Base-by-base conservation (phyloP, 2,113 vertebrate genomes). In the Cyprinodon tularosa region DNA sequence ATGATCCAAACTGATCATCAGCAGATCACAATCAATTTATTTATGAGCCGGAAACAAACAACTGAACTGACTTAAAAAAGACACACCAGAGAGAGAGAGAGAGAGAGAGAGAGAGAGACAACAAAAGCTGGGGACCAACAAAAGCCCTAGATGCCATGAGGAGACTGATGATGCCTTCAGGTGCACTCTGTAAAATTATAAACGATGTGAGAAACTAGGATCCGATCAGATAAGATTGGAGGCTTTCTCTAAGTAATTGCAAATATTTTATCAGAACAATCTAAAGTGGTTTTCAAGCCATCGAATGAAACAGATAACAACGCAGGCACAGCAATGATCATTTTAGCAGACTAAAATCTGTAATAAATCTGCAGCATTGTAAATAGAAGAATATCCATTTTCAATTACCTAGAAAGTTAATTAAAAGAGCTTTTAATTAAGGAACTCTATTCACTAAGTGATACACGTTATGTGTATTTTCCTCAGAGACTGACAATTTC, bases 141-240 rank as follows among this genome's bases (percentile, higher is more conserved):
- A 91, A 91, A 91, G 90, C 85, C 77, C 81, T 83, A 77, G 75
- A 85, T 89, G 90, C 83, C 89, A 88, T 88, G 91, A 91, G 87
- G 91, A 89, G 84, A 83, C 82, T 47, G 67, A 66, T 87, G 90
- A n/a, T 86, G 88, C 86, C 5, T 91, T 91, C 88, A 89, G 0
- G 82, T 53, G 36, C 22, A 60, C 61, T 12, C 45, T 2, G 75
- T 83, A 77, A 81, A 81, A 2, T 66, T 36, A 42, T 1, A 0
- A 3, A 42, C 17, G 10, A 17, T 45, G 36, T 7, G 14, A 39
- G 37, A 66, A 37, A 29, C 20, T n/a, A 12, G 1, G 15, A 15
- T 0, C 15, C 45, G 50, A 7, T 66, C 5, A 29, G 29, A 22
- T 5, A n/a, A n/a, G 20, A 12, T 29, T 3, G 6, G 65, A 48